phyloP scores from a whole-genome alignment of 2,888 invertebrate species.

The Baronia brevicornis region DNA sequence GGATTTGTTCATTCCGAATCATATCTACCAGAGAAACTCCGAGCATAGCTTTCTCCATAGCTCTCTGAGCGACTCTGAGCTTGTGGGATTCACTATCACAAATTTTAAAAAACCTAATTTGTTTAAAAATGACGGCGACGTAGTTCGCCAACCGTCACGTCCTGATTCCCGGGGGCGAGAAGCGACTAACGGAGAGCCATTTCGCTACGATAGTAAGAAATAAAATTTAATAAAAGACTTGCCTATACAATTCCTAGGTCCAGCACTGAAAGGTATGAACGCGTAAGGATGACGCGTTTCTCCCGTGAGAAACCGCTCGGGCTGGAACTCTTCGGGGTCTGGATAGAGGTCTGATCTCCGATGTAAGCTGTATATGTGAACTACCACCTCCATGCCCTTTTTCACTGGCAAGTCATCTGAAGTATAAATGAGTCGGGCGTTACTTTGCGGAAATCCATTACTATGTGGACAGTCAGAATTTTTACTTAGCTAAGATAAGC shows the following conservation, averaged over 20 bases:
- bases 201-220: not conserved
- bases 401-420: conserved; percentile 43
- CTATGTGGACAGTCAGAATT: too few species aligned
- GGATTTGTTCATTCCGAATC: too few species aligned
- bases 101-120: too few species aligned
- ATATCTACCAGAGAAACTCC: too few species aligned
- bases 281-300: conserved; percentile 74
- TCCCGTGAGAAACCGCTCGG: conserved; percentile 78
- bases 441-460: not conserved
- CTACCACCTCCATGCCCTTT: conserved; percentile 44
- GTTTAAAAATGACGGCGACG: too few species aligned
- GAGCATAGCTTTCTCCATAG: too few species aligned
- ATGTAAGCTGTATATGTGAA: conserved; percentile 78
- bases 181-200: too few species aligned
- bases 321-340: conserved; percentile 79
- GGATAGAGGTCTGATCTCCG: conserved; percentile 78
- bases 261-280: conserved; percentile 80
- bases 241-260: conserved; percentile 81
- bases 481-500: too few species aligned
- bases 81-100: too few species aligned
- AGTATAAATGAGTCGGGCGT: not conserved
- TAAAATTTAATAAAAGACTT: conserved; percentile 21
- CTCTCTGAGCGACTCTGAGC: too few species aligned
- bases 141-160: too few species aligned
- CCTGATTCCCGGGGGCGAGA: too few species aligned